These are phyloP conservation scores for Melanotaenia maccullochi DNA, from an alignment of 2,797 vertebrate species.

Conservation along the genomic window DNA sequence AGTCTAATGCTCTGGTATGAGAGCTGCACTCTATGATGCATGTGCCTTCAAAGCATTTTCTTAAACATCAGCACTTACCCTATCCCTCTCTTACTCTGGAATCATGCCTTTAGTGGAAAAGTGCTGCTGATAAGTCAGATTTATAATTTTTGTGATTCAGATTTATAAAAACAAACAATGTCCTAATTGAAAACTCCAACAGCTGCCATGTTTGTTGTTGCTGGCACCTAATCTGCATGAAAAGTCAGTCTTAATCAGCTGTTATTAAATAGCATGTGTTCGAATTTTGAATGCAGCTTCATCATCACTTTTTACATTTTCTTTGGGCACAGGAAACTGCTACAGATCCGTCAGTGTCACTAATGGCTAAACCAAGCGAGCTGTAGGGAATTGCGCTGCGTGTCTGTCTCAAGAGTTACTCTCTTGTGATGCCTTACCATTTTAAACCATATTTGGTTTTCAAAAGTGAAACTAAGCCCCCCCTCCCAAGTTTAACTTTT, in stretches of 20 bases:
- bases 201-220: slow-evolving; percentile 43
- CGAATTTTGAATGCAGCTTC: slow-evolving; percentile 46
- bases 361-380: slow-evolving; percentile 70
- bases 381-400: slow-evolving; percentile 72
- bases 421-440: slow-evolving; percentile 80
- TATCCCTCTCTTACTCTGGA: slow-evolving; percentile 54
- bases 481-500: slow-evolving; percentile 71
- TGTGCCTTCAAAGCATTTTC: slow-evolving; percentile 74
- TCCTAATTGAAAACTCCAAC: slow-evolving; percentile 66
- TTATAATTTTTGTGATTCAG: slow-evolving; percentile 52
- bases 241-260: slow-evolving; percentile 65
- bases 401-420: slow-evolving; percentile 79
- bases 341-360: slow-evolving; percentile 61
- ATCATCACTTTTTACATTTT: slow-evolving; percentile 35
- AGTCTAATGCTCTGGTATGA: slow-evolving; percentile 69
- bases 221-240: slow-evolving; percentile 43
- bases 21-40: slow-evolving; percentile 62
- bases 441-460: slow-evolving; percentile 87
- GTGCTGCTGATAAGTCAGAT: slow-evolving; percentile 71
- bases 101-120: slow-evolving; percentile 51
- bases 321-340: slow-evolving; percentile 44
- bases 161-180: slow-evolving; percentile 62
- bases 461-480: slow-evolving; percentile 86
- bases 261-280: slow-evolving; percentile 60
- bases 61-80: slow-evolving; percentile 80